Conservation (phyloP, 2,113 vertebrate species). For the Lontra canadensis region DNA sequence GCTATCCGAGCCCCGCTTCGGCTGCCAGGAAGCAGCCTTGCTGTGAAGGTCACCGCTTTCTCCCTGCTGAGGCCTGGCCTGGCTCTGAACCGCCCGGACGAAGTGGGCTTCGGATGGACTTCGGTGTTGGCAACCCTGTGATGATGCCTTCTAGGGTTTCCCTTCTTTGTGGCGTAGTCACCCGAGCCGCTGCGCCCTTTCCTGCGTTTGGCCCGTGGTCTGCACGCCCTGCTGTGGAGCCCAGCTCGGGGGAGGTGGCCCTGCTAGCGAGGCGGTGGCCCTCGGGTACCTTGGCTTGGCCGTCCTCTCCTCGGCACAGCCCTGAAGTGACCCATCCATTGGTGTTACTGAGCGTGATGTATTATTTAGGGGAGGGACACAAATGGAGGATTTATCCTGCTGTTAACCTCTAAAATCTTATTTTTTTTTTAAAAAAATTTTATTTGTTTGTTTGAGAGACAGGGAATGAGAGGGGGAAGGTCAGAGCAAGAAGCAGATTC, state of each 20-base stretch:
- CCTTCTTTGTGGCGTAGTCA: accelerated
- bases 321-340: not conserved
- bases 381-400: not conserved
- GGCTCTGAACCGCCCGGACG: too few species aligned
- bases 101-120: too few species aligned
- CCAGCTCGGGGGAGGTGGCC: not conserved
- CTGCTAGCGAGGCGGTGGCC: not conserved
- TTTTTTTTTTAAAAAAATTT: too few species aligned
- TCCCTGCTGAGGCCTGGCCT: not conserved
- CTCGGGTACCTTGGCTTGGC: not conserved
- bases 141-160: not conserved
- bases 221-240: not conserved
- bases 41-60: accelerated
- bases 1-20: not conserved
- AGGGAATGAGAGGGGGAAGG: too few species aligned
- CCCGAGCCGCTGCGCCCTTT: not conserved
- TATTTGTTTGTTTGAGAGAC: too few species aligned
- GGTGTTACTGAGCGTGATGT: not conserved
- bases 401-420: not conserved
- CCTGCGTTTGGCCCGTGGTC: not conserved
- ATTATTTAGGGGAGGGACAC: not conserved
- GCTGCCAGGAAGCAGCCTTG: not conserved
- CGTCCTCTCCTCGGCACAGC: too few species aligned
- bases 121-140: not conserved
- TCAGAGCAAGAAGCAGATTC: too few species aligned